Percentiles rank a stretch among this genome's conserved stretches.
Conservation (phyloP, 2,797 vertebrate genomes). For the Dendrocincla tyrannina region DNA sequence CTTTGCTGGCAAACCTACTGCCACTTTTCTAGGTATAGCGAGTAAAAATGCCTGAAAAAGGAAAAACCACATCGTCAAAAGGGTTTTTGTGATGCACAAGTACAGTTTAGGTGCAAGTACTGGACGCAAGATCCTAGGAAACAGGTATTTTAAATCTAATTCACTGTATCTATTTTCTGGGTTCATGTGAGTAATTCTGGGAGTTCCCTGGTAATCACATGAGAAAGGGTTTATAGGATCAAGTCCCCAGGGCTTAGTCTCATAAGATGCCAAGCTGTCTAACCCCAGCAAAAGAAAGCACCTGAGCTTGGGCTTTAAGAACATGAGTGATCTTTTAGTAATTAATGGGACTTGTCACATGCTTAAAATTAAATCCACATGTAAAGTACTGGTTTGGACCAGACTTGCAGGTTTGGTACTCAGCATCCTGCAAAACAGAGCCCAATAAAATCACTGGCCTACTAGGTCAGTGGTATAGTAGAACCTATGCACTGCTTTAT, state of each 20-base stretch:
- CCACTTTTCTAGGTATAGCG: neutral
- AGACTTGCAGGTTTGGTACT: slow-evolving; percentile 6
- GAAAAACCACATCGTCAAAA: rapidly evolving
- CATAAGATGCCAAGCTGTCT: slow-evolving; percentile 41
- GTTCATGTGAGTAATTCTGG: neutral
- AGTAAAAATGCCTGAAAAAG: neutral
- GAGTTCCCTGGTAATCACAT: slow-evolving; percentile 25
- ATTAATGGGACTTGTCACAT: slow-evolving; percentile 33
- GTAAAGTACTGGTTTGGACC: neutral
- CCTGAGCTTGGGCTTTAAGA: slow-evolving; percentile 26
- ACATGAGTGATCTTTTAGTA: slow-evolving; percentile 1
- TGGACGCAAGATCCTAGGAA: neutral
- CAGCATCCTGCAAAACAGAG: neutral
- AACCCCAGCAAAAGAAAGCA: slow-evolving; percentile 19
- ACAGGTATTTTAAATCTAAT: neutral
- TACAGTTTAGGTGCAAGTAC: neutral
- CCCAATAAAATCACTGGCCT: neutral
- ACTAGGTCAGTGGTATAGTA: neutral
- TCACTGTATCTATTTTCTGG: neutral
- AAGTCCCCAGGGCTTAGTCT: slow-evolving; percentile 11
- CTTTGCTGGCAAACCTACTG: neutral
- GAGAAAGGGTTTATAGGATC: slow-evolving; percentile 46
- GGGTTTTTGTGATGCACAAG: neutral
- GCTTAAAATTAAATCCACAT: slow-evolving; percentile 11
- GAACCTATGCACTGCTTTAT: neutral